Percentiles rank a stretch among this genome's conserved stretches.
These are phyloP conservation scores for Chydorus sphaericus DNA, from an alignment of 2,888 invertebrate species.

Conservation along the genomic window DNA sequence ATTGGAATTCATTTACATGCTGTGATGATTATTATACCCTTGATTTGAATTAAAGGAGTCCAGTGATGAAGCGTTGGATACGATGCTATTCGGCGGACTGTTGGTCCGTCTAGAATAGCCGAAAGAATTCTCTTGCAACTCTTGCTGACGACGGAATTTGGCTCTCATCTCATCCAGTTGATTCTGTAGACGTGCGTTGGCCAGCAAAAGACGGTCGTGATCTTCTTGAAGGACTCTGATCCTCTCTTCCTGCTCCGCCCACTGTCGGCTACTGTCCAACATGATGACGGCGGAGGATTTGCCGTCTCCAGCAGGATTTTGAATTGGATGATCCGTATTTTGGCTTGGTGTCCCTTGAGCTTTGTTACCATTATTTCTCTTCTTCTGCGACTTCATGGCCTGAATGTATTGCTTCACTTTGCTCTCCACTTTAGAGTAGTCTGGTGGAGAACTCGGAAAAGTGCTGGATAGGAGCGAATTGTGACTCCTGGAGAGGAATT, in stretches of 20 bases:
- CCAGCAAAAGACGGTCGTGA: not conserved
- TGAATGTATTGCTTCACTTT: not conserved
- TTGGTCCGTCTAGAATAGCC: not conserved
- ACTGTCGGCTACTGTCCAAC: not conserved
- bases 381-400: not conserved
- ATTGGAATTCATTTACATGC: too few species aligned
- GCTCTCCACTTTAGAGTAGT: constrained; percentile 3
- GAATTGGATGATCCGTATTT: not conserved
- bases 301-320: not conserved
- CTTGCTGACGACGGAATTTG: not conserved
- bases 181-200: not conserved
- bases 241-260: not conserved
- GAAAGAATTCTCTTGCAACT: not conserved
- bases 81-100: too few species aligned
- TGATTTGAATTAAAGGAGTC: too few species aligned
- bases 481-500: constrained; percentile 1
- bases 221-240: not conserved
- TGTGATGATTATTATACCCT: too few species aligned
- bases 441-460: not conserved
- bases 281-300: not conserved
- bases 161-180: not conserved
- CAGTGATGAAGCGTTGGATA: too few species aligned
- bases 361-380: not conserved
- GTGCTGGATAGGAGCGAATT: not conserved
- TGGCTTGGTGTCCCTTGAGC: too few species aligned